Evolutionary conservation across 2,797 vertebrate species (phyloP).

Genomic region (Novumbra hubbsi): DNA sequence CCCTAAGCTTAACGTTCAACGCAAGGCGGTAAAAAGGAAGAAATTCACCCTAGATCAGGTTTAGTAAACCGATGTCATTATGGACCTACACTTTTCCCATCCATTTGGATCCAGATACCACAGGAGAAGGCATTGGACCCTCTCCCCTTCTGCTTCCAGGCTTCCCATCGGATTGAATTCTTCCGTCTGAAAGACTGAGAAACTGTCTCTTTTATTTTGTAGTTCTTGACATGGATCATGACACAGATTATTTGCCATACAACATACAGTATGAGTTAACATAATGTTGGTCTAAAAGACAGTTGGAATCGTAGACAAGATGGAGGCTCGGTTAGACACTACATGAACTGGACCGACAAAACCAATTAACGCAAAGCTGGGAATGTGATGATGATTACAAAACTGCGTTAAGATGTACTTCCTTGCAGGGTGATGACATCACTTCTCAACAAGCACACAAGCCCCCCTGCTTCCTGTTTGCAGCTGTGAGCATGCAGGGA

Average conservation of each 20-base stretch:
- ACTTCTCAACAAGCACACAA: constrained; percentile 77
- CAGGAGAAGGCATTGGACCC: constrained; percentile 16
- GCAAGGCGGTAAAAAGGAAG: background rate
- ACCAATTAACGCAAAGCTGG: constrained; percentile 59
- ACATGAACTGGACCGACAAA: constrained; percentile 52
- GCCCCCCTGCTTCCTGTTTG: constrained; percentile 84
- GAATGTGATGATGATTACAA: constrained; percentile 60
- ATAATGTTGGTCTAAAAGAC: constrained; percentile 51
- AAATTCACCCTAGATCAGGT: background rate
- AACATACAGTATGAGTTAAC: constrained; percentile 26
- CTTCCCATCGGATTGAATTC: constrained; percentile 53
- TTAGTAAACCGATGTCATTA: background rate
- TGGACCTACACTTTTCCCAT: background rate
- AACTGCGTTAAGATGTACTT: constrained; percentile 68
- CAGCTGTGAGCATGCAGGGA: constrained; percentile 78
- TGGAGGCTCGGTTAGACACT: constrained; percentile 23
- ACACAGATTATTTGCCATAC: constrained; percentile 54
- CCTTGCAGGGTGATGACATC: constrained; percentile 78
- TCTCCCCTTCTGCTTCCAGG: constrained; percentile 44
- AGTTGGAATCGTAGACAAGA: constrained; percentile 39
- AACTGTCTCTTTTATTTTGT: constrained; percentile 59
- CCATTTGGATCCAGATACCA: background rate
- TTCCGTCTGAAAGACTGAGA: constrained; percentile 36
- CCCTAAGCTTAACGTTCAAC: background rate
- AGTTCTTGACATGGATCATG: constrained; percentile 46